These are phyloP conservation scores for Drosophila repleta DNA, from an alignment of 1,140 invertebrate genomes.

Conservation along the genomic window DNA sequence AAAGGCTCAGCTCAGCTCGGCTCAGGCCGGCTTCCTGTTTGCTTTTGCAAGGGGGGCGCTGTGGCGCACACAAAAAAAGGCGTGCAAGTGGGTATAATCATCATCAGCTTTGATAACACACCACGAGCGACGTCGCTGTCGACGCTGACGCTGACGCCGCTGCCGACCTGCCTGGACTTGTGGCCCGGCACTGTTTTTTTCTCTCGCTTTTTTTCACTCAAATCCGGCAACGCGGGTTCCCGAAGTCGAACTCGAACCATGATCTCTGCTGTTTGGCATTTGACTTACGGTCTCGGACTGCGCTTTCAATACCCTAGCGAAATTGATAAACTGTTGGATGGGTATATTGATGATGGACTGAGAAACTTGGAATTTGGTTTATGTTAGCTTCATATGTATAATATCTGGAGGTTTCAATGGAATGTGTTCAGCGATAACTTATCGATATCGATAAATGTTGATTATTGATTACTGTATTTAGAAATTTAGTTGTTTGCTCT, in stretches of 20 bases:
- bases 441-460: not conserved
- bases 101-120: constrained; percentile 83
- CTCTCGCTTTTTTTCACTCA: not conserved
- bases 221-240: constrained; percentile 7
- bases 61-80: constrained; percentile 61
- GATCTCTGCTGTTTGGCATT: constrained; percentile 77
- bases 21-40: constrained; percentile 44
- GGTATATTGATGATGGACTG: too few species aligned
- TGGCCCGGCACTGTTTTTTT: not conserved
- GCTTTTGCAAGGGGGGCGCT: constrained; percentile 48
- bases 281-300: constrained; percentile 18
- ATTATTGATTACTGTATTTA: not conserved
- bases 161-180: constrained; percentile 64
- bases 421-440: too few species aligned
- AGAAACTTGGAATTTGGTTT: too few species aligned
- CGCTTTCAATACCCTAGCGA: not conserved
- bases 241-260: constrained; percentile 45
- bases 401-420: too few species aligned
- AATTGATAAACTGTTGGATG: too few species aligned
- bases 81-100: constrained; percentile 83
- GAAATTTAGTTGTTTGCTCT: too few species aligned
- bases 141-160: constrained; percentile 20
- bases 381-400: too few species aligned
- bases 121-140: constrained; percentile 67
- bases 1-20: constrained; percentile 32